Base-by-base conservation (phyloP, 2,113 vertebrate species). In the Anoplopoma fimbria region DNA sequence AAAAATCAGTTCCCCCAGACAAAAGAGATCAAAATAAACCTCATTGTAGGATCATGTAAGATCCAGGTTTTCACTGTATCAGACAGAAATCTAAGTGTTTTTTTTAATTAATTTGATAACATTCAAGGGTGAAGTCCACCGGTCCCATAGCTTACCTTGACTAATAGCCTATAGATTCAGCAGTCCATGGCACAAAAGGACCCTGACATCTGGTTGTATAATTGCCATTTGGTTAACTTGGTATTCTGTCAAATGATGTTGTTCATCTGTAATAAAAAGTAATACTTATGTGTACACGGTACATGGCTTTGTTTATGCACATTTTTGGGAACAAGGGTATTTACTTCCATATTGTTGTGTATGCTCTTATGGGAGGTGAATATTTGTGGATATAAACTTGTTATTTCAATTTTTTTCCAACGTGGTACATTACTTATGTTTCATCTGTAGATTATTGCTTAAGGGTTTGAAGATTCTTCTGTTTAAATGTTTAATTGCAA, bases 241-340 rank as follows among this genome's bases (percentile, higher is more conserved):
- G 2, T 69, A 63, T 73, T 79, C 34, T 79, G 45, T 81, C 58
- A 51, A 51, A n/a, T 14, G 23, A n/a, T 81, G 23, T 57, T 79
- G 36, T 47, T 87, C 6, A 49, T 75, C 47, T 81, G 21, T 75
- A 91, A 89, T 92, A 89, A 90, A 84, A 61, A 61, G 4, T 49
- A 13, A 58, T 51, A 47, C 23, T 1, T 47, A 29, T 62, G 9
- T 17, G 6, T 70, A 42, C 27, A 75, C 53, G n/a, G n/a, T n/a
- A n/a, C 42, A 6, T 57, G 5, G 64, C 12, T 34, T 14, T 29
- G 25, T 69, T 31, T 0, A 14, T 69, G 3, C 0, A 2, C 19
- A 3, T 38, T 38, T 51, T 47, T 78, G 33, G 1, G 31, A 62
- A 36, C 5, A n/a, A 42, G 21, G n/a, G 3, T 57, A 23, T 58